Percentiles rank a stretch among this genome's conserved stretches.
These are phyloP conservation scores for Myotis lucifugus DNA, from an alignment of 2,113 vertebrate species.

Conservation along the genomic window DNA sequence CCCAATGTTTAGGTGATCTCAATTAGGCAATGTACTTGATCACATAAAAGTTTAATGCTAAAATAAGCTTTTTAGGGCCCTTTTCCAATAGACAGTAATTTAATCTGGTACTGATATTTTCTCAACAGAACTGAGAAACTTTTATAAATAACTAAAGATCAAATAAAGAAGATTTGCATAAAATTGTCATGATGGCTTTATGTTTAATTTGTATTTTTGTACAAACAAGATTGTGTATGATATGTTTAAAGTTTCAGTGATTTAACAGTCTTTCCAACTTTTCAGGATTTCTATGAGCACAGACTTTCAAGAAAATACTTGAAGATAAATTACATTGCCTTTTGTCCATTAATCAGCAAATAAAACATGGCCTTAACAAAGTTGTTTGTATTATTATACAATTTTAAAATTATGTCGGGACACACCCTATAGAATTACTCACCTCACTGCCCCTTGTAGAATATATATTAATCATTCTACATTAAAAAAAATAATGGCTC, in stretches of 20 bases:
- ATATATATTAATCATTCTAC: slow-evolving; percentile 73
- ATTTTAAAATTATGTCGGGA: neutral
- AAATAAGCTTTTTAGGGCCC: slow-evolving; percentile 85
- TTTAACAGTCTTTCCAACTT: slow-evolving; percentile 83
- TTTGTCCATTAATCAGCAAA: slow-evolving; percentile 84
- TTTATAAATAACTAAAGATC: slow-evolving; percentile 79
- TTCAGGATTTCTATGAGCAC: slow-evolving; percentile 84
- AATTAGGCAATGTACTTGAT: slow-evolving; percentile 83
- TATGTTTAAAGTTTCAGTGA: slow-evolving; percentile 86
- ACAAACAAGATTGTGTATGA: slow-evolving; percentile 85
- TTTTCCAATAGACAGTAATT: slow-evolving; percentile 86
- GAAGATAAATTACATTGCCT: slow-evolving; percentile 80
- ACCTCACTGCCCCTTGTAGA: slow-evolving; percentile 77
- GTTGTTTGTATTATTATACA: slow-evolving; percentile 79
- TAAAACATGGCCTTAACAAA: slow-evolving; percentile 41
- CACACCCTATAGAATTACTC: slow-evolving; percentile 72
- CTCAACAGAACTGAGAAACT: too few species aligned
- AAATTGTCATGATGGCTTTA: slow-evolving; percentile 89
- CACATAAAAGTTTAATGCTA: slow-evolving; percentile 84
- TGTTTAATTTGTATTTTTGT: slow-evolving; percentile 92
- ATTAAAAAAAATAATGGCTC: slow-evolving; percentile 75
- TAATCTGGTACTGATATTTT: slow-evolving; percentile 79
- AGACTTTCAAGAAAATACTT: slow-evolving; percentile 83
- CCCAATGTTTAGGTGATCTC: slow-evolving; percentile 82
- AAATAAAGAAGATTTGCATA: slow-evolving; percentile 88